Evolutionary conservation across 2,888 invertebrate genomes (phyloP).

Genomic region (Agriotes lineatus): DNA sequence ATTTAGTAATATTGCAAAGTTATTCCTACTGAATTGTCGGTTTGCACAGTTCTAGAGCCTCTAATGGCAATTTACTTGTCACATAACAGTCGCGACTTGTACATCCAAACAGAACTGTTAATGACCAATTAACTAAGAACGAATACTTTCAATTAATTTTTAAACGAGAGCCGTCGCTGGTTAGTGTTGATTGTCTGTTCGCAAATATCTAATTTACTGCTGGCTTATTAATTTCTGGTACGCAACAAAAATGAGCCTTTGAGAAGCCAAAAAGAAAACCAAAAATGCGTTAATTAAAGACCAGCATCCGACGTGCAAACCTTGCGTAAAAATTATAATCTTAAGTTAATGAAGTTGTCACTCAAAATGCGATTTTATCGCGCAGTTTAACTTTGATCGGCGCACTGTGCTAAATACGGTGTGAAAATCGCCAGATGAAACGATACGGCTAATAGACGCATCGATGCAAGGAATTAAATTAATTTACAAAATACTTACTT

Average conservation of each 20-base stretch:
- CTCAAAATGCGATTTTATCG: conserved; percentile 50
- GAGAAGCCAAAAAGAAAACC: background rate
- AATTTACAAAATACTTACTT: conserved; percentile 28
- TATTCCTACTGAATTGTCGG: too few relatives aligned
- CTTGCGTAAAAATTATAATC: conserved; percentile 45
- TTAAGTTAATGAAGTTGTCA: conserved; percentile 62
- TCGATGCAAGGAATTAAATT: conserved; percentile 22
- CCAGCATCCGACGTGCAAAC: conserved; percentile 43
- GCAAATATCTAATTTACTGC: conserved; percentile 9
- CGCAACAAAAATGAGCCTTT: background rate
- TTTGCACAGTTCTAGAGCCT: background rate
- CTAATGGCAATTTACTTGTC: background rate
- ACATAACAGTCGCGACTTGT: background rate
- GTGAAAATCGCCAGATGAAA: conserved; percentile 30
- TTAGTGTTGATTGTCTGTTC: conserved; percentile 4
- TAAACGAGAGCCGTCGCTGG: background rate
- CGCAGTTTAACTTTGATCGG: conserved; percentile 51
- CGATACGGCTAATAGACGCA: conserved; percentile 20
- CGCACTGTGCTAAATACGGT: conserved; percentile 46
- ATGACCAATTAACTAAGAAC: background rate
- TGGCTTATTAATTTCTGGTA: conserved; percentile 3
- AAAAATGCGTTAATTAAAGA: conserved; percentile 51
- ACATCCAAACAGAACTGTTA: conserved; percentile 12
- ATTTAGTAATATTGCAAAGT: too few relatives aligned
- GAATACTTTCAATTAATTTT: conserved; percentile 22